These are phyloP conservation scores for Drosophila pandora DNA, from an alignment of 1,140 invertebrate species.

Conservation along the genomic window DNA sequence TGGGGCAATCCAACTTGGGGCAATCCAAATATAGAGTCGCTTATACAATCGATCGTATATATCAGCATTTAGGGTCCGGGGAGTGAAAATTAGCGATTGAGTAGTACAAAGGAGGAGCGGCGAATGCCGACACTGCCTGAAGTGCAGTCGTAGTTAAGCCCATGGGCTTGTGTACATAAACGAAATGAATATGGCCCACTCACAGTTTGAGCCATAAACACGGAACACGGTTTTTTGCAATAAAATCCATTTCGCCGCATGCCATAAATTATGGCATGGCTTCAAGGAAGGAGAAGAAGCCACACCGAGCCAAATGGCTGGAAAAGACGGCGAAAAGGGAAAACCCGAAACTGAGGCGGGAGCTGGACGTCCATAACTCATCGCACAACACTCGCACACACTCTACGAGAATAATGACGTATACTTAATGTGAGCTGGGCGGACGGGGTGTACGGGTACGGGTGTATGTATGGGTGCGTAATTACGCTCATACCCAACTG, in stretches of 20 bases:
- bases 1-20: not conserved
- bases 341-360: constrained; percentile 58
- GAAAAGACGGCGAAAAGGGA: constrained; percentile 14
- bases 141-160: constrained; percentile 26
- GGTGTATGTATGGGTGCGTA: constrained; percentile 44
- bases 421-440: constrained; percentile 38
- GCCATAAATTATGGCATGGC: constrained; percentile 78
- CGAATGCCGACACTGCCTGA: constrained; percentile 19
- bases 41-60: constrained; percentile 40
- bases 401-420: constrained; percentile 70
- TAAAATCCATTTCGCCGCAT: constrained; percentile 83
- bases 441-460: not conserved
- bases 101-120: constrained; percentile 30
- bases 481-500: constrained; percentile 77
- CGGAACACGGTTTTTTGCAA: constrained; percentile 80
- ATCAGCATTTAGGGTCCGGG: constrained; percentile 33
- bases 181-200: constrained; percentile 80
- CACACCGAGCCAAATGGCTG: not conserved
- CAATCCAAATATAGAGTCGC: constrained; percentile 6
- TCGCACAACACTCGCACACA: constrained; percentile 52
- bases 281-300: constrained; percentile 3
- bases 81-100: constrained; percentile 54
- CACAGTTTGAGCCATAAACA: constrained; percentile 76
- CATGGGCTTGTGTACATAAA: constrained; percentile 62
- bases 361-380: constrained; percentile 73